Conservation (phyloP, 1,140 invertebrate species). For the Lucilia sericata region DNA sequence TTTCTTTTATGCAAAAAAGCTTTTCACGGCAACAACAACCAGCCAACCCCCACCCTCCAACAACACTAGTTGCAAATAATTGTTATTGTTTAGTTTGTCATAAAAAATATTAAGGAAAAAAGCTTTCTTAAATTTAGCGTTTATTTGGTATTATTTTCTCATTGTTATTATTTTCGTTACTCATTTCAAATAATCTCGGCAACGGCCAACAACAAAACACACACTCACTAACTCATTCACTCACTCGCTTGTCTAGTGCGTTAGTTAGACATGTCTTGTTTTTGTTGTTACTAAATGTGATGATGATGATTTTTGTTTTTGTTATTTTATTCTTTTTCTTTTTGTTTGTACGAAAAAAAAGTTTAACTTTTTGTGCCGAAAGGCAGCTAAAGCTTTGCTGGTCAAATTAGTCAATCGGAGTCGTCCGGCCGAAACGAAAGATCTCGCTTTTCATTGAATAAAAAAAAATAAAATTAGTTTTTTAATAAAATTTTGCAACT, state of each 20-base stretch:
- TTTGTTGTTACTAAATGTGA: background rate
- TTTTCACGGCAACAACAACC: background rate
- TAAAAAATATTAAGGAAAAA: background rate
- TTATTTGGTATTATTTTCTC: background rate
- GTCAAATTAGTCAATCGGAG: slow-evolving; percentile 66
- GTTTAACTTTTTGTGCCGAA: background rate
- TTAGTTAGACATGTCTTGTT: background rate
- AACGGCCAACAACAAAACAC: background rate
- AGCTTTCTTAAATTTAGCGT: slow-evolving; percentile 14
- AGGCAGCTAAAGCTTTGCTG: slow-evolving; percentile 55
- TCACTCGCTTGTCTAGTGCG: background rate
- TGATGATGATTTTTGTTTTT: background rate
- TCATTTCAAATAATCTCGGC: background rate
- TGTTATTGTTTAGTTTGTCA: slow-evolving; percentile 1
- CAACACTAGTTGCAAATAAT: slow-evolving; percentile 6
- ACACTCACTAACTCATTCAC: background rate
- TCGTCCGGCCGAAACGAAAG: slow-evolving; percentile 68
- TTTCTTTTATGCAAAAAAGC: slow-evolving; percentile 7
- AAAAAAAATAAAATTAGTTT: slow-evolving; percentile 33
- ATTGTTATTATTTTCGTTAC: background rate
- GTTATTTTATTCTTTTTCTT: background rate
- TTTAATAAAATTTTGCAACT: slow-evolving; percentile 20
- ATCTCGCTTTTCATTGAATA: slow-evolving; percentile 53
- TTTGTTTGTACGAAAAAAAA: slow-evolving; percentile 26
- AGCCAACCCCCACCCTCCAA: background rate